Evolutionary conservation across 2,888 invertebrate species (phyloP), one percentile per base, ranked within the genome.

Genomic region (Cinara cedri): DNA sequence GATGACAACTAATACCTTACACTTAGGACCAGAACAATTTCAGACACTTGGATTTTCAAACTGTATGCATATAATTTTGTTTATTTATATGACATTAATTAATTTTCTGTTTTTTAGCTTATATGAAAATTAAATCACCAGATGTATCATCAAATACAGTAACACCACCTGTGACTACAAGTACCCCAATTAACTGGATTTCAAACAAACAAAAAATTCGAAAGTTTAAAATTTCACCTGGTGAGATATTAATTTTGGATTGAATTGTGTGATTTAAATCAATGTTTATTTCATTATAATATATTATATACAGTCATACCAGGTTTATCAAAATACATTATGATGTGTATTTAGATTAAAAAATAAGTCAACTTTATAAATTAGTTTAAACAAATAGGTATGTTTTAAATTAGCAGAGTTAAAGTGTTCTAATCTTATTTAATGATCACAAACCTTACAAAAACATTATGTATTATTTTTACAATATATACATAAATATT

Each of bases 11-110:
- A 60, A 2, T 11, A 62, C 21, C 6, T 42, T 78, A 51, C 49
- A 78, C 19, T 70, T 78, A 42, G 13, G 60, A 13, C 78, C 78
- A 26, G 70, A 78, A 60, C 78, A 78, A 16, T 70, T 78, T 62
- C 78, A 78, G 16, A 78, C 70, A 34, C 49, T 78, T n/a, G 78
- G 78, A n/a, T 60, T 78, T 42, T 70, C 78, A 34, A 78, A 78
- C 21, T 78, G 78, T 78, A 62, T 51, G 55, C 16, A 57, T 68
- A 57, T 10, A 34, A 57, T 16, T 68, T 0, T 71, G 6, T n/a
- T n/a, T 26, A 10, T 44, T 72, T 11, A n/a, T 19, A 6, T n/a
- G 0, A 55, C 21, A 10, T 21, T 26, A n/a, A 1, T 34, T 19
- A 14, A 65, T 34, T 34, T 6, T 54, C n/a, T 51, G 11, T 54